Base-by-base conservation (phyloP, 1,140 invertebrate species). In the Chironomus striatipennis region DNA sequence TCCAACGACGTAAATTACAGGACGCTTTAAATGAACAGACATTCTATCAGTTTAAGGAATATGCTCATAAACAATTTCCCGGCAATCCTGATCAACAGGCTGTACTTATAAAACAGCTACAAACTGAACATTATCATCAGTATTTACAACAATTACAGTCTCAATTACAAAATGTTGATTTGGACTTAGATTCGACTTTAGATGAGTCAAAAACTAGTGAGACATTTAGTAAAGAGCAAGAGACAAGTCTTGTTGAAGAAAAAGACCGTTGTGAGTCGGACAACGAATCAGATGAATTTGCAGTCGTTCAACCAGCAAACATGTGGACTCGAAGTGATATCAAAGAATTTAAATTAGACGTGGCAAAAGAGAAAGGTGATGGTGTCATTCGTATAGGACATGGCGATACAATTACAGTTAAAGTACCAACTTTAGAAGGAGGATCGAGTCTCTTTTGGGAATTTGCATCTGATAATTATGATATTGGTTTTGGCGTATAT, bases 381-480 rank as follows among this genome's bases (percentile, higher is more conserved):
- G 93, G 96, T 1, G 90, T 97, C n/a, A 93, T 82, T 34, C 93
- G 93, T 80, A 93, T 99, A 73, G 95, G 94, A 0, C 97, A 98
- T 82, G 98, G 98, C 9, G 97, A 99, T 85, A 98, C 94, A 7
- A 93, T 99, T 7, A 99, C 97, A 43, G 94, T 99, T 0, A 86
- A 97, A 74, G 98, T 99, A 24, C 98, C 98, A 15, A 99, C 98
- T 0, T 96, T 99, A 82, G 88, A 92, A 77, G 92, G 96, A 79
- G 98, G 97, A 0, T 90, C 91, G 0, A 94, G 93, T 79, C 84
- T 99, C n/a, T 98, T 97, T 83, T 99, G 98, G 98, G 98, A 99
- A 85, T 99, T 99, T 84, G 96, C 97, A 8, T 99, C 98, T 0
- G 98, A 99, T 82, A 90, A 90, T 79, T 99, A 98, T 83, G 98